Conservation (phyloP, 2,113 vertebrate genomes). For the Hemibagrus wyckioides region DNA sequence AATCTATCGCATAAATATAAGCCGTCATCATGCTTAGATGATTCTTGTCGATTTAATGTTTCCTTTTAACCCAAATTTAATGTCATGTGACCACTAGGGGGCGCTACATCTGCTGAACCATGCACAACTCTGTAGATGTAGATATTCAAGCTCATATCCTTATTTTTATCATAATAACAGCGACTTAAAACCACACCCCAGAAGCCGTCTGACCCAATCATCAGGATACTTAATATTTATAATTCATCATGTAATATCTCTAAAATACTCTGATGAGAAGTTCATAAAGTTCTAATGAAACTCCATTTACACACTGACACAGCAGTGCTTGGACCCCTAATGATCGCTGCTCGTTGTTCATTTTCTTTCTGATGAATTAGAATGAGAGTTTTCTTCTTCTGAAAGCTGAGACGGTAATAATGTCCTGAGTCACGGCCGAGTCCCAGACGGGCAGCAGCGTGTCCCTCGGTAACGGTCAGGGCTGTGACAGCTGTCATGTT, state of each 20-base stretch:
- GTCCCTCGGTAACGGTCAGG: conserved; percentile 34
- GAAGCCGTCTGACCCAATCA: no score
- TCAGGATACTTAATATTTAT: no score
- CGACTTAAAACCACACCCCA: neutral
- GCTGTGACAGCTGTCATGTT: conserved; percentile 40
- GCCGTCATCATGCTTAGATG: no score
- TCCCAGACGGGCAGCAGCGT: neutral
- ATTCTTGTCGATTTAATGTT: neutral
- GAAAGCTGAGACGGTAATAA: neutral
- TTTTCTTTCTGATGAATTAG: neutral
- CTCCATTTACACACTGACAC: neutral
- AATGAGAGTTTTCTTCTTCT: neutral
- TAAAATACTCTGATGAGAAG: neutral
- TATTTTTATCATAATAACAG: neutral
- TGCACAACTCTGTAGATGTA: neutral
- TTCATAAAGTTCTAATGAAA: neutral
- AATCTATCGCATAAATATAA: no score
- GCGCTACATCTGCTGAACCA: neutral
- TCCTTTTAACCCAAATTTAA: neutral
- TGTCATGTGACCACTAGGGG: neutral
- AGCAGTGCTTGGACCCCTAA: neutral
- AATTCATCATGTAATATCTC: no score
- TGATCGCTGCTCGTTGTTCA: neutral
- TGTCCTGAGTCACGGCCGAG: neutral
- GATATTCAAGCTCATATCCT: no score